phyloP scores from a whole-genome alignment of 2,797 vertebrate genomes.

The Xiphorhynchus erythropygius region DNA sequence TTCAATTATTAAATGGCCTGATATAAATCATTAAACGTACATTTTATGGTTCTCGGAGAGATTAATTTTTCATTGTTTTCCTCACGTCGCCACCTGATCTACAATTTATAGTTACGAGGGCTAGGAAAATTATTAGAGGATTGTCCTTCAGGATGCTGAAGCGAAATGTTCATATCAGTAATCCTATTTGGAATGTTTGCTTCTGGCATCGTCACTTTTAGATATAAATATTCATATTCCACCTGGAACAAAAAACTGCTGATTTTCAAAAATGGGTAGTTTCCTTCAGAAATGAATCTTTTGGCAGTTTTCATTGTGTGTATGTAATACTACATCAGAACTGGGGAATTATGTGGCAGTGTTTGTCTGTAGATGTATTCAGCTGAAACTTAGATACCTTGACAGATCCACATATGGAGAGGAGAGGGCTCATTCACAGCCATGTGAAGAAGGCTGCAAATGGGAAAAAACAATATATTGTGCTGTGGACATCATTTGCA shows the following conservation, averaged over 20 bases:
- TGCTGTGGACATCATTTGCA: neutral
- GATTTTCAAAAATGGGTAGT: constrained; percentile 68
- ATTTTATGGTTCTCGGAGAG: constrained; percentile 52
- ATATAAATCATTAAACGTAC: constrained; percentile 64
- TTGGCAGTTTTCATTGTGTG: constrained; percentile 51
- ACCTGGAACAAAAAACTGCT: constrained; percentile 71
- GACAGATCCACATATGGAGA: neutral
- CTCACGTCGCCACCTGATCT: neutral
- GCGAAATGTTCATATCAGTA: constrained; percentile 24
- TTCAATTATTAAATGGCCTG: constrained; percentile 59
- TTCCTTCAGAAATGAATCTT: constrained; percentile 58
- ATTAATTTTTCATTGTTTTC: constrained; percentile 59
- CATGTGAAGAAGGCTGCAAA: neutral
- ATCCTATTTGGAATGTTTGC: constrained; percentile 45
- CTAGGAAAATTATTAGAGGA: constrained; percentile 28
- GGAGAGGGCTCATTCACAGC: neutral
- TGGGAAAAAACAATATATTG: constrained; percentile 5
- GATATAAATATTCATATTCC: constrained; percentile 74
- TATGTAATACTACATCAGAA: constrained; percentile 55
- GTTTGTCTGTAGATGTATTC: neutral
- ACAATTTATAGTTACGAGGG: constrained; percentile 31
- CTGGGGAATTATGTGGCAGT: neutral
- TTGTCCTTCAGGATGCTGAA: constrained; percentile 35
- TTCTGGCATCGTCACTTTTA: constrained; percentile 65
- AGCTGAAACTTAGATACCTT: neutral